Evolutionary conservation across 2,113 vertebrate genomes (phyloP).

Genomic region (Misgurnus anguillicaudatus): DNA sequence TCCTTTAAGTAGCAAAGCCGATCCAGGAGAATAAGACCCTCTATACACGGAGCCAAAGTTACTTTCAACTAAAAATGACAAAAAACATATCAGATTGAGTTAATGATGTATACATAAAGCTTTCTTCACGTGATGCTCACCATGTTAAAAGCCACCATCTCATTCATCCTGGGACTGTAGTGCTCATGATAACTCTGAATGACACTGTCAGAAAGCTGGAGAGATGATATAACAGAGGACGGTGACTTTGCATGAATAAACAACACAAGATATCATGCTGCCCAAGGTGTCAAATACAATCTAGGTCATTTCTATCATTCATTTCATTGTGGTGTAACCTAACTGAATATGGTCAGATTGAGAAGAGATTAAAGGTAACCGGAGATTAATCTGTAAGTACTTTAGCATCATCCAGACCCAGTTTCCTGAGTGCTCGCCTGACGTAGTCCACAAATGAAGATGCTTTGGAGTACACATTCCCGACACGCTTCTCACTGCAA

Average conservation of each 20-base stretch:
- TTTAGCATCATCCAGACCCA: slow-evolving; percentile 89
- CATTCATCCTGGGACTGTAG: slow-evolving; percentile 80
- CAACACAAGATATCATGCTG: not conserved
- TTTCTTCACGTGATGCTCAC: slow-evolving; percentile 66
- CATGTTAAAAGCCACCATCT: slow-evolving; percentile 95
- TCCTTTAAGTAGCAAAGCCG: slow-evolving; percentile 96
- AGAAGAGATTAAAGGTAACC: not conserved
- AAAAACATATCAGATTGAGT: not conserved
- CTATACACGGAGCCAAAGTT: slow-evolving; percentile 90
- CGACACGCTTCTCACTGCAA: slow-evolving; percentile 86
- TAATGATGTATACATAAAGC: not conserved
- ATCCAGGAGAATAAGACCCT: slow-evolving; percentile 93
- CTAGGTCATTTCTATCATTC: slow-evolving; percentile 12
- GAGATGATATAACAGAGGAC: not conserved
- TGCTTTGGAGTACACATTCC: slow-evolving; percentile 89
- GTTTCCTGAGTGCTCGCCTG: slow-evolving; percentile 81
- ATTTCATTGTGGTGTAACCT: slow-evolving; percentile 7
- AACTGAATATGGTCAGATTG: not conserved
- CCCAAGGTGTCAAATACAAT: not conserved
- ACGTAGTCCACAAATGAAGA: slow-evolving; percentile 90
- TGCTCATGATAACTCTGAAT: slow-evolving; percentile 85
- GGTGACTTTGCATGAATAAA: not conserved
- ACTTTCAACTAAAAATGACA: slow-evolving; percentile 85
- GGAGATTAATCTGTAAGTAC: slow-evolving; percentile 50
- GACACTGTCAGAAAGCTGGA: slow-evolving; percentile 74